Conservation (phyloP, 2,113 vertebrate species). For the Crotalus helleri region DNA sequence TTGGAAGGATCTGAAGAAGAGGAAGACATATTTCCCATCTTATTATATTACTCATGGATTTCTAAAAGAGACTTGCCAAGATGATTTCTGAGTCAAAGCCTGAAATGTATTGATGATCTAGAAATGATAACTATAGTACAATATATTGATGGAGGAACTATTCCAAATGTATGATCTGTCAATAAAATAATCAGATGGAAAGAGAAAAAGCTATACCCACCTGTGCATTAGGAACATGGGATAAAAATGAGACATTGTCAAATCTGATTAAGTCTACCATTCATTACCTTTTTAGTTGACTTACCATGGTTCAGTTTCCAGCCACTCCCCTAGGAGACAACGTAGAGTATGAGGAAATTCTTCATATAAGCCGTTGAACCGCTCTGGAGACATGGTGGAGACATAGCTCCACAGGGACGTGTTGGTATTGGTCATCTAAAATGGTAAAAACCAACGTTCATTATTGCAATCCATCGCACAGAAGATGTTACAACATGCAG, state of each 20-base stretch:
- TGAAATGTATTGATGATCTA: neutral
- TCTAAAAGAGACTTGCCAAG: neutral
- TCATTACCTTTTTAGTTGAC: constrained; percentile 12
- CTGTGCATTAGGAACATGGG: neutral
- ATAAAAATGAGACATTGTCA: neutral
- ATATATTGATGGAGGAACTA: neutral
- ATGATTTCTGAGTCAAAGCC: neutral
- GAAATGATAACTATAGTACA: neutral
- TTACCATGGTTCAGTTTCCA: constrained; percentile 79
- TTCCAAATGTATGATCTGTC: neutral
- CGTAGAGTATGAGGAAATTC: constrained; percentile 72
- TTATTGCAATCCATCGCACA: neutral
- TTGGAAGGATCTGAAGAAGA: neutral
- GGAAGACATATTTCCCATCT: neutral
- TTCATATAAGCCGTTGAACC: constrained; percentile 53
- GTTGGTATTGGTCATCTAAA: constrained; percentile 35
- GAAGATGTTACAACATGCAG: neutral
- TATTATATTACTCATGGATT: neutral
- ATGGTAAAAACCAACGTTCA: neutral
- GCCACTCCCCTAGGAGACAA: constrained; percentile 71
- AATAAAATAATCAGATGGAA: neutral
- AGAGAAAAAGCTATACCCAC: neutral
- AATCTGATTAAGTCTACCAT: neutral
- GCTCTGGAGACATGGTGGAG: constrained; percentile 65
- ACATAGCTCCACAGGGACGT: constrained; percentile 73